phyloP scores from a whole-genome alignment of 1,140 invertebrate genomes.

The Brachionus rotundiformis region DNA sequence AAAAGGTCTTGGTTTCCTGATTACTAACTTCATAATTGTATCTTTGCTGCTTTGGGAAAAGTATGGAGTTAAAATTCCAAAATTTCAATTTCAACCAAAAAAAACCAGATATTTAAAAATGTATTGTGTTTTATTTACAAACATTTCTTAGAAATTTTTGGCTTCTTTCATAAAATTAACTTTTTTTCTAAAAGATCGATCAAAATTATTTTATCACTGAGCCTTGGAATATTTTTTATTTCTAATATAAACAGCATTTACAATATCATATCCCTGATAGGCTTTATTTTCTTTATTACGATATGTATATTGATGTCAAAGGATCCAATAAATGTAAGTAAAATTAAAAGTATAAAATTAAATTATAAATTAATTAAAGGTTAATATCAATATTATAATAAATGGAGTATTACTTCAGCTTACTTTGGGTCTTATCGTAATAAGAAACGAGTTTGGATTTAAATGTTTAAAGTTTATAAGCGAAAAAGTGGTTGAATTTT shows the following conservation, averaged over 20 bases:
- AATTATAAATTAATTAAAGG: not conserved
- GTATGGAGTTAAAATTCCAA: not conserved
- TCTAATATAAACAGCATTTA: not conserved
- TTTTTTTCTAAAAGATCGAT: not conserved
- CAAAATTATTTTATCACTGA: not conserved
- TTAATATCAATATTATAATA: constrained; percentile 16
- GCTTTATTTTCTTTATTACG: not conserved
- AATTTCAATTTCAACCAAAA: not conserved
- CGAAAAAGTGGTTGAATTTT: constrained; percentile 71
- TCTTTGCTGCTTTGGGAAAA: not conserved
- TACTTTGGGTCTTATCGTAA: constrained; percentile 76
- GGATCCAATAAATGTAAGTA: constrained; percentile 7
- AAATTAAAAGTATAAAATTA: not conserved
- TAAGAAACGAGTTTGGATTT: constrained; percentile 77
- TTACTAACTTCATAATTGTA: not conserved
- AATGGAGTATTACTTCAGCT: constrained; percentile 69
- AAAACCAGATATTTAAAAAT: not conserved
- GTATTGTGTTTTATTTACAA: not conserved
- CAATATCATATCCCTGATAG: constrained; percentile 17
- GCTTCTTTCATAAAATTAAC: not conserved
- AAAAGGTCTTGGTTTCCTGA: constrained; percentile 6
- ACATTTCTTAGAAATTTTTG: too few relatives aligned
- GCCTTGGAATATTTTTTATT: not conserved
- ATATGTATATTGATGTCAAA: not conserved
- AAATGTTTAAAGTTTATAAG: constrained; percentile 76